These are phyloP conservation scores for Enhydra lutris DNA, from an alignment of 2,113 vertebrate species.

Conservation along the genomic window DNA sequence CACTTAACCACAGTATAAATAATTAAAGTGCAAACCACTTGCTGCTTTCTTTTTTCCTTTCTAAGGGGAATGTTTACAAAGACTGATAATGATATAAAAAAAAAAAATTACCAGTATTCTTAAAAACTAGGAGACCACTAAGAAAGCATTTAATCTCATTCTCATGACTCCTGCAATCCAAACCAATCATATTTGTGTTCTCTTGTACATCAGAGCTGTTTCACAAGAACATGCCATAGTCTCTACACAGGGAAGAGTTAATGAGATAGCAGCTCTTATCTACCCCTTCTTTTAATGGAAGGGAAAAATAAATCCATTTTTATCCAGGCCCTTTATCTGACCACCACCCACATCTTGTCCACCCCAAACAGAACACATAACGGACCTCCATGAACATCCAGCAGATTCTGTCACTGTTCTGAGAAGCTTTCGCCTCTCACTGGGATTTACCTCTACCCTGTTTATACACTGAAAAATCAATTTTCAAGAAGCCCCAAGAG, in stretches of 20 bases:
- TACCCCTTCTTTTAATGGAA: not conserved
- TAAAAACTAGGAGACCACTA: not conserved
- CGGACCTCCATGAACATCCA: not conserved
- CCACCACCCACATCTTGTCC: not conserved
- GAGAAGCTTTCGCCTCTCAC: not conserved
- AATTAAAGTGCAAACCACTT: conserved; percentile 71
- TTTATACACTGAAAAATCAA: not conserved
- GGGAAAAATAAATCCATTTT: not conserved
- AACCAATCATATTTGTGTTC: not conserved
- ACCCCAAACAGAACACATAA: not conserved
- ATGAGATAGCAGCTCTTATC: not conserved
- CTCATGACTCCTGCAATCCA: not conserved
- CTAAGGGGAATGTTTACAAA: conserved; percentile 50
- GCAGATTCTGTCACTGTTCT: not conserved
- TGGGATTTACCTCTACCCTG: not conserved
- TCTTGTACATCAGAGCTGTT: not conserved
- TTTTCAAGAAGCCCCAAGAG: conserved; percentile 21
- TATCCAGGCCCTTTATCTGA: not conserved
- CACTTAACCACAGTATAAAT: conserved; percentile 51
- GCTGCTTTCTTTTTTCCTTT: conserved; percentile 37
- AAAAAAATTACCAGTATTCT: not conserved
- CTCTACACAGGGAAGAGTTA: not conserved
- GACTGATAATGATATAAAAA: conserved; percentile 35
- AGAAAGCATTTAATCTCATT: conserved; percentile 45
- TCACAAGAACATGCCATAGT: not conserved